These are phyloP conservation scores for Apistogramma diplotaenia DNA, from an alignment of 2,113 vertebrate species.

Conservation along the genomic window DNA sequence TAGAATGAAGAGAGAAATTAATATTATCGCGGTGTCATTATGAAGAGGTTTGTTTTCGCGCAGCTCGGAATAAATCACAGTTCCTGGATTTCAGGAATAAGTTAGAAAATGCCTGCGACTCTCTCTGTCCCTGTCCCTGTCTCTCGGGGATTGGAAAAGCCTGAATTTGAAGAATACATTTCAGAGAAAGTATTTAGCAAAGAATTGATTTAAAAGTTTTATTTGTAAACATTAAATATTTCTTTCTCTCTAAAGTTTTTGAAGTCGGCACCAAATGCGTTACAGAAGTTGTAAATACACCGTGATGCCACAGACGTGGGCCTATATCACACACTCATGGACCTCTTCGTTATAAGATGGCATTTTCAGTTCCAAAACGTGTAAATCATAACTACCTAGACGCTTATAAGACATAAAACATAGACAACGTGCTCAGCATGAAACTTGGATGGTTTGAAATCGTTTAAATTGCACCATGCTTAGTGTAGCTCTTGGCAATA, in stretches of 20 bases:
- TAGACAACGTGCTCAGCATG: constrained; percentile 90
- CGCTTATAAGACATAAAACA: constrained; percentile 83
- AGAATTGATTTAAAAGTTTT: constrained; percentile 81
- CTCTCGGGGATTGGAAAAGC: neutral
- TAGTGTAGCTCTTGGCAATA: constrained; percentile 92
- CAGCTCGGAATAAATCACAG: neutral
- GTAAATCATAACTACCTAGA: constrained; percentile 82
- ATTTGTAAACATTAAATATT: constrained; percentile 99
- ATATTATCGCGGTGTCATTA: neutral
- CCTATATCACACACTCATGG: constrained; percentile 73
- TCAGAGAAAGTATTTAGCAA: constrained; percentile 66
- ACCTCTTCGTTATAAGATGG: constrained; percentile 79
- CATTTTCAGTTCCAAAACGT: constrained; percentile 70
- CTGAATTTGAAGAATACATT: constrained; percentile 23
- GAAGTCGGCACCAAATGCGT: constrained; percentile 78
- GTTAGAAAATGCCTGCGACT: neutral
- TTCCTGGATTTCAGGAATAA: neutral
- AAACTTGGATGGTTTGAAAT: constrained; percentile 86
- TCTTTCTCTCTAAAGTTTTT: constrained; percentile 92
- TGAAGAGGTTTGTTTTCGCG: neutral
- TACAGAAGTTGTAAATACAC: constrained; percentile 79
- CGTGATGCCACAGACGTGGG: constrained; percentile 81
- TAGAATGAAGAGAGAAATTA: neutral
- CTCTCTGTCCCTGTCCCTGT: neutral
- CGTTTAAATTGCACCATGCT: constrained; percentile 94